Evolutionary conservation across 2,113 vertebrate genomes (phyloP).

Genomic region (Pionites leucogaster): DNA sequence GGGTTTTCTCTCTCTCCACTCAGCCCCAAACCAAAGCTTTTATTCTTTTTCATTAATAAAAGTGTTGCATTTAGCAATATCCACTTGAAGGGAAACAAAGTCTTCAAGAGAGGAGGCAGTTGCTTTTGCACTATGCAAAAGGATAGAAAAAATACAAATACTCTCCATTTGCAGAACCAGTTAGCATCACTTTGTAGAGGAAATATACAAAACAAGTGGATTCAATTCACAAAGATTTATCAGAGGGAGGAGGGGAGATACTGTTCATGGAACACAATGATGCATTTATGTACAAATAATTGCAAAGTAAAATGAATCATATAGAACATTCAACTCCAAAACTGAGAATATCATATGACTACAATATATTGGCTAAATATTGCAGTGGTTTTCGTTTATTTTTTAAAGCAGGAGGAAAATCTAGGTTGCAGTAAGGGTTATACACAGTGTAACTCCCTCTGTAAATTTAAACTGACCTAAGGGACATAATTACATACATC

Average conservation of each 20-base stretch:
- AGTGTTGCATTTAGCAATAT: background rate
- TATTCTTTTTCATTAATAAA: background rate
- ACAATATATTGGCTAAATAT: constrained; percentile 25
- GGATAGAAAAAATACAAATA: constrained; percentile 28
- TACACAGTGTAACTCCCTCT: constrained; percentile 72
- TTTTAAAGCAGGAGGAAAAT: constrained; percentile 57
- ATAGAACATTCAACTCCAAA: background rate
- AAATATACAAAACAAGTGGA: constrained; percentile 37
- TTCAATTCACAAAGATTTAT: constrained; percentile 54
- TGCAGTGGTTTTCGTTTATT: background rate
- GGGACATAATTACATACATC: constrained; percentile 90
- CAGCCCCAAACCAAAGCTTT: background rate
- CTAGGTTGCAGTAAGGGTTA: constrained; percentile 66
- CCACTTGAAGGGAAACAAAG: background rate
- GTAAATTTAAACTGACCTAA: constrained; percentile 88
- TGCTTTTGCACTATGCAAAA: background rate
- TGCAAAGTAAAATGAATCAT: constrained; percentile 24
- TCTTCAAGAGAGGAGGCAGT: background rate
- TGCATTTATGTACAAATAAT: constrained; percentile 62
- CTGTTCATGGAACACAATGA: constrained; percentile 9
- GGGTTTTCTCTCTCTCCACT: background rate
- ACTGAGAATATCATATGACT: background rate
- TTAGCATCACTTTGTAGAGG: constrained; percentile 12
- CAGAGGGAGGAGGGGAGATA: background rate
- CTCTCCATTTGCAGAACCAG: constrained; percentile 26